These are phyloP conservation scores for Yponomeuta sedellus DNA, from an alignment of 2,888 invertebrate species.

Conservation along the genomic window DNA sequence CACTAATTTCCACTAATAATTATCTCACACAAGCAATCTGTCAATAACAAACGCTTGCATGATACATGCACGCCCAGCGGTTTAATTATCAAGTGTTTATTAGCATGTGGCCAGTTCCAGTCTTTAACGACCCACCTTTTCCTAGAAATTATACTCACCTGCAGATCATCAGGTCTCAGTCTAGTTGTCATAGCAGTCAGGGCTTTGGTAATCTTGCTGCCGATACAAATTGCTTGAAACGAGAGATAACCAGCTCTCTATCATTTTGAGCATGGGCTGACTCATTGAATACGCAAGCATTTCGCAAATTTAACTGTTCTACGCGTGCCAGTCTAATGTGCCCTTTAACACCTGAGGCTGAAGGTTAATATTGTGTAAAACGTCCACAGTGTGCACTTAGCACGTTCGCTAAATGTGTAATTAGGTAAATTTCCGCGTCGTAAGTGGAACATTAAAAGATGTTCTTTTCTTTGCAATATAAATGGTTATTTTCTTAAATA, in stretches of 20 bases:
- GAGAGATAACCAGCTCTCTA: neutral
- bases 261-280: neutral
- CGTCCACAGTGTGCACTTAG: neutral
- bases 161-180: neutral
- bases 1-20: neutral
- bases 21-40: conserved; percentile 10
- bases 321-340: neutral
- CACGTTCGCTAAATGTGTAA: neutral
- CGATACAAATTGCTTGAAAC: neutral
- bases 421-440: neutral
- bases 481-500: no score
- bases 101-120: neutral
- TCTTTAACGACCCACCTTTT: neutral
- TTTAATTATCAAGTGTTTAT: conserved; percentile 31
- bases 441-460: neutral
- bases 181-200: neutral
- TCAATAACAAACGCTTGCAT: conserved; percentile 11
- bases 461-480: neutral
- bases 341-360: neutral
- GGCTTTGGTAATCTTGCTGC: neutral
- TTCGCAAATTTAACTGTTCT: neutral
- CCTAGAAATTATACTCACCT: neutral
- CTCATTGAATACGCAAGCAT: neutral
- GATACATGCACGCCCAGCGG: conserved; percentile 11
- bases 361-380: neutral